phyloP scores from a whole-genome alignment of 2,113 vertebrate species.

The Tychaedon coryphoeus region DNA sequence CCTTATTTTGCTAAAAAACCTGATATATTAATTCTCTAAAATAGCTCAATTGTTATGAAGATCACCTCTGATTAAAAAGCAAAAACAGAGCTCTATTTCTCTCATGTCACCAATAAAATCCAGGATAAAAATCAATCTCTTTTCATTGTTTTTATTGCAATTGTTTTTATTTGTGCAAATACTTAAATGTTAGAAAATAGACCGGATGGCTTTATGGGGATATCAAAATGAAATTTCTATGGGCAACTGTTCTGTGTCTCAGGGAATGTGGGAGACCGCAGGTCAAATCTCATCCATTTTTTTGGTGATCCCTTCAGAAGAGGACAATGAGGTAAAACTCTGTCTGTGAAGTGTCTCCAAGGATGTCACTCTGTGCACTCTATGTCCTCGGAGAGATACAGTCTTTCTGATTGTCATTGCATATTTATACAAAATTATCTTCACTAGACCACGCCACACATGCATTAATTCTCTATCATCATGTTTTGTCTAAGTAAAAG shows the following conservation, averaged over 20 bases:
- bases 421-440: not conserved
- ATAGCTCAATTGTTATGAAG: not conserved
- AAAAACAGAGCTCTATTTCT: not conserved
- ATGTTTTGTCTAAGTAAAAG: not conserved
- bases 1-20: not conserved
- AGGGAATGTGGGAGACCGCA: not conserved
- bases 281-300: not conserved
- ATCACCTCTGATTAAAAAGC: not conserved
- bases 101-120: not conserved
- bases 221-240: not conserved
- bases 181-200: not conserved
- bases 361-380: not conserved
- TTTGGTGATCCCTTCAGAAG: not conserved
- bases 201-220: fast-evolving
- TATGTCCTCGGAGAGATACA: not conserved
- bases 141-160: not conserved
- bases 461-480: not conserved
- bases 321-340: fast-evolving
- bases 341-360: not conserved
- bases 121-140: not conserved
- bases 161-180: not conserved
- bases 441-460: not conserved
- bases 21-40: not conserved
- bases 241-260: not conserved
- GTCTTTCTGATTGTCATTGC: not conserved